Evolutionary conservation across 2,113 vertebrate genomes (phyloP).

Genomic region (Phasianus colchicus): DNA sequence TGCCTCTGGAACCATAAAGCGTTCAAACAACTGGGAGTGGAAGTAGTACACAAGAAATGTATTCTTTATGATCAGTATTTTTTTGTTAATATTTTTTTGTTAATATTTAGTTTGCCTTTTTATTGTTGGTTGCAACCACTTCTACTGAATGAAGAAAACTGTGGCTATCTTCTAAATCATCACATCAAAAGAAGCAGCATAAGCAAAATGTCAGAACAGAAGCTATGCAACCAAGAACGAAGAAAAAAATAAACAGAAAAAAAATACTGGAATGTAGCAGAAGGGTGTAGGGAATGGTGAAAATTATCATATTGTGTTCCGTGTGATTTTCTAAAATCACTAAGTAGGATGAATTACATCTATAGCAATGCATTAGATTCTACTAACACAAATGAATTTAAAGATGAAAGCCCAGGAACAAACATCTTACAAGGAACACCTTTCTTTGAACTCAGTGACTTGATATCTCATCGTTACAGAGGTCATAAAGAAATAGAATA

Average conservation of each 20-base stretch:
- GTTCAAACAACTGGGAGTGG: neutral
- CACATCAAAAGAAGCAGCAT: neutral
- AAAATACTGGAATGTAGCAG: neutral
- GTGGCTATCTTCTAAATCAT: neutral
- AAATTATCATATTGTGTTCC: neutral
- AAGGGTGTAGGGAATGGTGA: fast-evolving
- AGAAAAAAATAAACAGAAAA: neutral
- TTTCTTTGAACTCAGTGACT: neutral
- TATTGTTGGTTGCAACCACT: neutral
- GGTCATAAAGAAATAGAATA: neutral
- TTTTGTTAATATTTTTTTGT: neutral
- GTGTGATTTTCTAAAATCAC: neutral
- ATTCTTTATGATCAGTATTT: neutral
- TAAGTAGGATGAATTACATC: neutral
- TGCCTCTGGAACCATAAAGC: neutral
- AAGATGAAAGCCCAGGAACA: neutral
- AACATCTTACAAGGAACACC: neutral
- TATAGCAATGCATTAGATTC: neutral
- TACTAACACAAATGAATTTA: neutral
- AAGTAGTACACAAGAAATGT: neutral
- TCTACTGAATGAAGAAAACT: neutral
- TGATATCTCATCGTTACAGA: neutral
- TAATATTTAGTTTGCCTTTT: neutral
- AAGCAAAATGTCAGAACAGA: slow-evolving; percentile 2
- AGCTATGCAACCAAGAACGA: neutral